Evolutionary conservation across 2,888 invertebrate genomes (phyloP).

Genomic region (Timema cristinae): DNA sequence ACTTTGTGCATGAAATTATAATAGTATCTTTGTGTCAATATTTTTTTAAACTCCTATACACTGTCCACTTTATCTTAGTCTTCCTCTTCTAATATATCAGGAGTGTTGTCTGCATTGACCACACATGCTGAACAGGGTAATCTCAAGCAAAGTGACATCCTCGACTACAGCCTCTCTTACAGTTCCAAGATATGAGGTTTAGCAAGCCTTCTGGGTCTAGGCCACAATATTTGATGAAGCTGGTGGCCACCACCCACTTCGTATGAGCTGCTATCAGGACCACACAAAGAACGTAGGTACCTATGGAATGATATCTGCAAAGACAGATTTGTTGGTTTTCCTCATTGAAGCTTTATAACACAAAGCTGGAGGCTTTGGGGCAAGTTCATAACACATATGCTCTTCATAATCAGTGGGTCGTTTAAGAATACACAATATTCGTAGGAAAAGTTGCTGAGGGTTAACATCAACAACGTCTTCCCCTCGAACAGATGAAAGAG

Average conservation of each 20-base stretch:
- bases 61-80: not conserved
- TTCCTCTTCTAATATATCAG: not conserved
- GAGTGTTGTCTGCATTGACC: constrained; percentile 6
- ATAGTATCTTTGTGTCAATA: too few relatives aligned
- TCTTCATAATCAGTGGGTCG: not conserved
- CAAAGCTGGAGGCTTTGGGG: constrained; percentile 3
- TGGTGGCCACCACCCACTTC: not conserved
- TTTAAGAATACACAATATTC: not conserved
- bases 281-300: not conserved
- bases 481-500: not conserved
- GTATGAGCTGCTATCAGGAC: constrained; percentile 9
- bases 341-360: not conserved
- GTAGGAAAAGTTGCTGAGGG: constrained; percentile 7
- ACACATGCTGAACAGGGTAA: constrained; percentile 5
- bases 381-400: not conserved
- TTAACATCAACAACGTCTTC: not conserved
- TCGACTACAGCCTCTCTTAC: not conserved
- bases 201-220: constrained; percentile 1
- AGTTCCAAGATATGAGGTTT: constrained; percentile 11
- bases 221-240: constrained; percentile 8
- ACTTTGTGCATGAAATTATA: too few relatives aligned
- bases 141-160: not conserved
- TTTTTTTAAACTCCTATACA: too few relatives aligned
- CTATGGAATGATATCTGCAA: constrained; percentile 3
- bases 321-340: constrained; percentile 10